Evolutionary conservation across 2,888 invertebrate genomes (phyloP).

Genomic region (Tineola bisselliella): DNA sequence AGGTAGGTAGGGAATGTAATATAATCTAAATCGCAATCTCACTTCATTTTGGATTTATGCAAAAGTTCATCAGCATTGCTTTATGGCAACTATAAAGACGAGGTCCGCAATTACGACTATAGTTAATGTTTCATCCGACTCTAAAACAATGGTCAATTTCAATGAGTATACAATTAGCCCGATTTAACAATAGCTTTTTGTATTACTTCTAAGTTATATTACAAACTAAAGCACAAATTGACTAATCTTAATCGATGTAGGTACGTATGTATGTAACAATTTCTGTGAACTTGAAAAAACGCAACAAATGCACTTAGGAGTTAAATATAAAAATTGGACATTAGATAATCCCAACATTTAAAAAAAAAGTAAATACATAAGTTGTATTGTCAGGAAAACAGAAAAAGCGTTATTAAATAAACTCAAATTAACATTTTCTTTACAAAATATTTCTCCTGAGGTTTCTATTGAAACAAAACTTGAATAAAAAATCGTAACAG

Average conservation of each 20-base stretch:
- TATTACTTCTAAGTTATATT: background rate
- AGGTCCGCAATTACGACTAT: background rate
- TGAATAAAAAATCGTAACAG: background rate
- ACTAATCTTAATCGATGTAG: no score
- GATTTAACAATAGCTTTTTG: conserved; percentile 30
- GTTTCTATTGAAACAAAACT: background rate
- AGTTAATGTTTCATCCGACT: conserved; percentile 14
- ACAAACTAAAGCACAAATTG: background rate
- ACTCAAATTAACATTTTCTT: background rate
- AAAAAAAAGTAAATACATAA: no score
- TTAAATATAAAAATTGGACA: no score
- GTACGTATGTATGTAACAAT: no score
- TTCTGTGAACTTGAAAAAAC: no score
- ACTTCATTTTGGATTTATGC: conserved; percentile 6
- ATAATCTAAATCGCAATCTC: background rate
- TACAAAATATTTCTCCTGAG: conserved; percentile 1
- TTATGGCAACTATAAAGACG: conserved; percentile 9
- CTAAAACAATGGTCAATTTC: conserved; percentile 45
- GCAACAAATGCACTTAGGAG: no score
- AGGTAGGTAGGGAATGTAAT: no score
- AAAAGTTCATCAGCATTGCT: conserved; percentile 13
- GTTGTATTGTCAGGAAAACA: no score
- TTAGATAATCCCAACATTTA: no score
- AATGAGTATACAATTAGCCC: conserved; percentile 37
- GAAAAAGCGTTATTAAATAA: background rate